Percentiles rank a stretch among this genome's conserved stretches.
These are phyloP conservation scores for Falco novaeseelandiae DNA, from an alignment of 2,797 vertebrate species.

Conservation along the genomic window DNA sequence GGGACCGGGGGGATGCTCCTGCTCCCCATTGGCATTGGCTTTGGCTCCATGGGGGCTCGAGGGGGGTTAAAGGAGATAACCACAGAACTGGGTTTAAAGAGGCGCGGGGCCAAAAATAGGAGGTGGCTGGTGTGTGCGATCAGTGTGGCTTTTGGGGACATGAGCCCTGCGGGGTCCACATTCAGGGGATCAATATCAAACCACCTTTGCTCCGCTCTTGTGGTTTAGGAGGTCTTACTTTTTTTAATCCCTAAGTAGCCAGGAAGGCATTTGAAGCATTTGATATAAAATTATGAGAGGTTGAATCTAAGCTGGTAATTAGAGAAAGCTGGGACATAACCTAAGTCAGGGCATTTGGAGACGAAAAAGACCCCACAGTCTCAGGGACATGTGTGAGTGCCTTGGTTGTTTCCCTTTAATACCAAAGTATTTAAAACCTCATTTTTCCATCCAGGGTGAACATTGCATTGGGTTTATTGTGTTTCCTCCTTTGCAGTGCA, in stretches of 20 bases:
- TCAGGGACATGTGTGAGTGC: background rate
- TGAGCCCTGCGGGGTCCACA: background rate
- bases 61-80: background rate
- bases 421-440: background rate
- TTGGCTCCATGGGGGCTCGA: accelerated
- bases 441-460: background rate
- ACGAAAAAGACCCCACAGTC: background rate
- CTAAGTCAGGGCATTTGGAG: background rate
- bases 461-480: accelerated
- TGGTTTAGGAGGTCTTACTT: accelerated
- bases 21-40: background rate
- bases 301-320: background rate
- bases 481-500: background rate
- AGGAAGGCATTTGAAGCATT: background rate
- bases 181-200: background rate
- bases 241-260: background rate
- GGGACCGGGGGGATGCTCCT: accelerated
- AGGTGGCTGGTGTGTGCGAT: background rate
- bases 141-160: accelerated
- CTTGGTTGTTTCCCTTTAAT: background rate
- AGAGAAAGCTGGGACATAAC: background rate
- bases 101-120: accelerated
- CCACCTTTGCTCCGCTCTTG: background rate
- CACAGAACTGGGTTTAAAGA: background rate
- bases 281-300: background rate